These are phyloP conservation scores for Galeopsomyia nigrocyanea DNA, from an alignment of 2,888 invertebrate species.

Conservation along the genomic window DNA sequence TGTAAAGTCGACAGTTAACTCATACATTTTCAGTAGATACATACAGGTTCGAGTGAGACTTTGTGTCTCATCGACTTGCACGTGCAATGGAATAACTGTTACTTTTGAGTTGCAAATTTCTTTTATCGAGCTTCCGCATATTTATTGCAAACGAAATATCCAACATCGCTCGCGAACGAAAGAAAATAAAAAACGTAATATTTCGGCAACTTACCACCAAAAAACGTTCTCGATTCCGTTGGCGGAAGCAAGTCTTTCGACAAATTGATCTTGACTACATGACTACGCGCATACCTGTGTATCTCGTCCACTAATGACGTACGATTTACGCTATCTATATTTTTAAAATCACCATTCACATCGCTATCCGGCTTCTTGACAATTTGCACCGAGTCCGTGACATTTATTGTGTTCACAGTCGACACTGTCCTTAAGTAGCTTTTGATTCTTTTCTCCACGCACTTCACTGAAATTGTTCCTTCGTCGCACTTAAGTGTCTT, in stretches of 20 bases:
- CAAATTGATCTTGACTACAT: conserved; percentile 76
- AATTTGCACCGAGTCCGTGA: conserved; percentile 74
- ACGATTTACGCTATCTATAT: conserved; percentile 31
- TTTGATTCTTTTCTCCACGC: conserved; percentile 67
- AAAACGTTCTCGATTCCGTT: conserved; percentile 62
- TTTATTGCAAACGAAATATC: too few relatives aligned
- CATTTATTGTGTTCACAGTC: conserved; percentile 71
- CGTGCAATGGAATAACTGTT: too few relatives aligned
- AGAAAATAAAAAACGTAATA: neutral
- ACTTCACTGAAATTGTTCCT: conserved; percentile 51
- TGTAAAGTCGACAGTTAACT: too few relatives aligned
- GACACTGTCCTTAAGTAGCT: conserved; percentile 73
- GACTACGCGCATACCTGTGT: conserved; percentile 73
- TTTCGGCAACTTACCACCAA: conserved; percentile 62
- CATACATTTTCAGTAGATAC: too few relatives aligned
- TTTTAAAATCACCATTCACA: conserved; percentile 3
- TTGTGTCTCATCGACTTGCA: too few relatives aligned
- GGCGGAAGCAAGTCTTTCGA: conserved; percentile 69
- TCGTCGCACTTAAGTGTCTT: conserved; percentile 26
- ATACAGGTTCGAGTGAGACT: too few relatives aligned
- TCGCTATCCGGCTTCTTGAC: conserved; percentile 49
- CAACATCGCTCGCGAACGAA: too few relatives aligned
- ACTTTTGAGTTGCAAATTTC: too few relatives aligned
- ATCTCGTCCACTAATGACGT: conserved; percentile 73
- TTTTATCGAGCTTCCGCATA: too few relatives aligned